Evolutionary conservation across 2,113 vertebrate species (phyloP).

Genomic region (Xenopus borealis): DNA sequence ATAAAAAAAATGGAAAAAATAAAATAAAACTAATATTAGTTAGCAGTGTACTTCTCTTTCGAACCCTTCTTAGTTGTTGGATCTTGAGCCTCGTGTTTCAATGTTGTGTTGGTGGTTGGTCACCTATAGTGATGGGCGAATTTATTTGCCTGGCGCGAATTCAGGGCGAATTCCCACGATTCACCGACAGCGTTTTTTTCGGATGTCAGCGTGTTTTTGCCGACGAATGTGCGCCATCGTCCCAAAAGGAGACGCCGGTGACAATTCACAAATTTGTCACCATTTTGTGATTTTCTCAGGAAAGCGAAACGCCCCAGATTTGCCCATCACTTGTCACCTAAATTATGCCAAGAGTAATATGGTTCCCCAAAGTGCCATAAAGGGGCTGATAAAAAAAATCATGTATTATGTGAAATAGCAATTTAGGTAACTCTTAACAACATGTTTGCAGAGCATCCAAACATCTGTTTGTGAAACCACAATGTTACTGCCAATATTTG

Average conservation of each 20-base stretch:
- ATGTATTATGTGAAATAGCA: neutral
- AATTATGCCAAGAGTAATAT: slow-evolving; percentile 13
- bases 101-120: slow-evolving; percentile 17
- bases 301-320: too few species aligned
- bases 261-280: too few species aligned
- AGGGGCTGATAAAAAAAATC: slow-evolving; percentile 14
- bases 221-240: too few species aligned
- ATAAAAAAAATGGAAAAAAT: slow-evolving; percentile 54
- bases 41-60: slow-evolving; percentile 36
- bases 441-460: slow-evolving; percentile 17
- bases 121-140: too few species aligned
- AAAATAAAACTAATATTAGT: slow-evolving; percentile 18
- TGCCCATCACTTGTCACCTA: too few species aligned
- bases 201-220: too few species aligned
- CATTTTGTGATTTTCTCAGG: too few species aligned
- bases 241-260: too few species aligned
- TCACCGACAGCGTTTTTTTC: too few species aligned
- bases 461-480: slow-evolving; percentile 23
- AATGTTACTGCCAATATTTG: slow-evolving; percentile 35
- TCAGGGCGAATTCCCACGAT: too few species aligned
- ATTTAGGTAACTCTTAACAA: slow-evolving; percentile 14
- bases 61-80: slow-evolving; percentile 39
- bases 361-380: slow-evolving; percentile 42
- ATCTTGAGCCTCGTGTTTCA: slow-evolving; percentile 35
- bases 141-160: too few species aligned